phyloP scores from a whole-genome alignment of 2,888 invertebrate genomes.

The Julus scandinavius region DNA sequence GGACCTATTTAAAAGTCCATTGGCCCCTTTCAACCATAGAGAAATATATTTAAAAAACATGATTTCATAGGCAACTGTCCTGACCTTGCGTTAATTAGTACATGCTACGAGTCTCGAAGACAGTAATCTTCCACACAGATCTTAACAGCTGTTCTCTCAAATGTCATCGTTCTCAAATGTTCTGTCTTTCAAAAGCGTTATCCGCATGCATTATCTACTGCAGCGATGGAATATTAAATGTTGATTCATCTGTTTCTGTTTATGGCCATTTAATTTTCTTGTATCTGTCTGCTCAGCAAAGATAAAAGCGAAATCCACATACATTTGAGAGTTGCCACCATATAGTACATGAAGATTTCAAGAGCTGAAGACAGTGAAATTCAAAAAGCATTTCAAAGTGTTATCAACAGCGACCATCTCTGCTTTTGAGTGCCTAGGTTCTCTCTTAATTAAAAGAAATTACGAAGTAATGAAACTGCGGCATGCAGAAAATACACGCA shows the following conservation, averaged over 20 bases:
- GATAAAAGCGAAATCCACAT: not conserved
- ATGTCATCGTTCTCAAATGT: not conserved
- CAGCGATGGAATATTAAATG: conserved; percentile 4
- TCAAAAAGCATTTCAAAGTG: not conserved
- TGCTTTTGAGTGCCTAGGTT: conserved; percentile 2
- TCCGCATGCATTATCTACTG: not conserved
- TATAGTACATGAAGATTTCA: not conserved
- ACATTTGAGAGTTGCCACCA: not conserved
- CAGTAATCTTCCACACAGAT: not conserved
- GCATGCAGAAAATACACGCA: not conserved
- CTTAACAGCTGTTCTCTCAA: not conserved
- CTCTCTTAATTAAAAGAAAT: conserved; percentile 43
- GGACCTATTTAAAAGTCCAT: too few relatives aligned
- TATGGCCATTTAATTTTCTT: conserved; percentile 16
- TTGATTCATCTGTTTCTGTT: conserved; percentile 43
- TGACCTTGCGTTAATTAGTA: too few relatives aligned
- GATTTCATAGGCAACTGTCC: too few relatives aligned
- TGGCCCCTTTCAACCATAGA: too few relatives aligned
- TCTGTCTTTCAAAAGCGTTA: not conserved
- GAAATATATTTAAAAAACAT: too few relatives aligned
- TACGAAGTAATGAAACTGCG: conserved; percentile 36
- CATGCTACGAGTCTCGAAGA: not conserved
- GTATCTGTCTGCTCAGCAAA: conserved; percentile 21
- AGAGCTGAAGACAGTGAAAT: not conserved
- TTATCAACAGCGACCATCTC: conserved; percentile 17